These are phyloP conservation scores for Beroe forskalii DNA, from an alignment of 37 sponge, comb jelly and placozoan species.

Conservation along the genomic window DNA sequence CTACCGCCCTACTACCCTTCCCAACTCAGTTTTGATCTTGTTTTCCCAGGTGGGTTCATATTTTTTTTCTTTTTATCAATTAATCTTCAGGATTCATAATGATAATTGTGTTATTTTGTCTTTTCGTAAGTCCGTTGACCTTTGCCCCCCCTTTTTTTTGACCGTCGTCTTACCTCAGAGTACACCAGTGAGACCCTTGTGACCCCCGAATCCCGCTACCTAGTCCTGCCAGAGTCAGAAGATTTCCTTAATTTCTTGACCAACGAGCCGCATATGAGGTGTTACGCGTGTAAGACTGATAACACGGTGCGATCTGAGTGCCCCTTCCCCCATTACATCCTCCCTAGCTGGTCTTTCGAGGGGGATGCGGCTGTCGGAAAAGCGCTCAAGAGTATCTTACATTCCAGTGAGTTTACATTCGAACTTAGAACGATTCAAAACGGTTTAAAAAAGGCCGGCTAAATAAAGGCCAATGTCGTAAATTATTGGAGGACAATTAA, in stretches of 20 bases:
- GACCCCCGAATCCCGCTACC: background rate
- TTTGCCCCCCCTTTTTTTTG: too few relatives aligned
- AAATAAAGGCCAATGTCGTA: too few relatives aligned
- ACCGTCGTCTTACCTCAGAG: too few relatives aligned
- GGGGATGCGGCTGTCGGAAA: background rate
- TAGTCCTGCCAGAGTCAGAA: background rate
- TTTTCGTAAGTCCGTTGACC: too few relatives aligned
- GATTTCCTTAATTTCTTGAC: background rate
- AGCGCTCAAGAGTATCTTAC: too few relatives aligned
- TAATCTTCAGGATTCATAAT: too few relatives aligned
- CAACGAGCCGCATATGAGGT: background rate
- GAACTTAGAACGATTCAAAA: too few relatives aligned
- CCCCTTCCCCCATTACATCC: background rate
- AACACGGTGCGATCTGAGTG: background rate
- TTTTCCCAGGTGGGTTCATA: constrained; percentile 2
- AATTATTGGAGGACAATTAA: too few relatives aligned
- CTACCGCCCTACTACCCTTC: constrained; percentile 6
- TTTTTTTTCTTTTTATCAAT: too few relatives aligned
- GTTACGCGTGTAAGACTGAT: background rate
- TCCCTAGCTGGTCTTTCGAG: background rate
- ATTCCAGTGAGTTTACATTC: too few relatives aligned
- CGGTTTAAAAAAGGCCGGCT: too few relatives aligned
- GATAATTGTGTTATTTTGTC: too few relatives aligned
- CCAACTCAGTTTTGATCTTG: background rate
- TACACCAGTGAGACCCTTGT: background rate